Evolutionary conservation across 2,797 vertebrate species (phyloP).

Genomic region (Momotus momota): DNA sequence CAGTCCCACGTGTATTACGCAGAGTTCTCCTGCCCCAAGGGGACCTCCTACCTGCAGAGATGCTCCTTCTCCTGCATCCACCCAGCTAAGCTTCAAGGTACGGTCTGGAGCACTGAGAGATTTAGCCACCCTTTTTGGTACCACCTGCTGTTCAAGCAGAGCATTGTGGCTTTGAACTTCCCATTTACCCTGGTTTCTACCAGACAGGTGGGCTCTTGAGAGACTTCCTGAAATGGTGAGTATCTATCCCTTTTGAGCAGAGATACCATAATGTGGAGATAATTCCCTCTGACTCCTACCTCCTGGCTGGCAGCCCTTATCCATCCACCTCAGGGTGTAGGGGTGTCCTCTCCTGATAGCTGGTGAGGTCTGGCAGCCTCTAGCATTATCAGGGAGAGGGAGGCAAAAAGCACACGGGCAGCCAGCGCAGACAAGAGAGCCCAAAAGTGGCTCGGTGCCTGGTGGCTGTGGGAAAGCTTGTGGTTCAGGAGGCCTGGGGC

Average conservation of each 20-base stretch:
- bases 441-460: neutral
- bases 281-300: neutral
- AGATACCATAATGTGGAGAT: neutral
- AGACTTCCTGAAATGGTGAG: neutral
- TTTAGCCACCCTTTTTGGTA: neutral
- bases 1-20: slow-evolving; percentile 89
- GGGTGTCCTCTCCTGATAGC: neutral
- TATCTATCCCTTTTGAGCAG: neutral
- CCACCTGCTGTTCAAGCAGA: neutral
- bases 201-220: neutral
- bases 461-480: slow-evolving; percentile 1
- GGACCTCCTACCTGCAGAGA: slow-evolving; percentile 87
- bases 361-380: neutral
- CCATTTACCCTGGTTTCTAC: neutral
- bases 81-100: slow-evolving; percentile 95
- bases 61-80: slow-evolving; percentile 90
- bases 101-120: neutral
- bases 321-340: neutral
- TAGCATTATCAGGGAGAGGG: neutral
- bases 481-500: neutral
- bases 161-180: neutral
- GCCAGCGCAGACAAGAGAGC: neutral
- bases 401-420: neutral
- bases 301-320: neutral
- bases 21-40: slow-evolving; percentile 87